Evolutionary conservation across 2,113 vertebrate genomes (phyloP).

Genomic region (Tretioscincus oriximinensis): DNA sequence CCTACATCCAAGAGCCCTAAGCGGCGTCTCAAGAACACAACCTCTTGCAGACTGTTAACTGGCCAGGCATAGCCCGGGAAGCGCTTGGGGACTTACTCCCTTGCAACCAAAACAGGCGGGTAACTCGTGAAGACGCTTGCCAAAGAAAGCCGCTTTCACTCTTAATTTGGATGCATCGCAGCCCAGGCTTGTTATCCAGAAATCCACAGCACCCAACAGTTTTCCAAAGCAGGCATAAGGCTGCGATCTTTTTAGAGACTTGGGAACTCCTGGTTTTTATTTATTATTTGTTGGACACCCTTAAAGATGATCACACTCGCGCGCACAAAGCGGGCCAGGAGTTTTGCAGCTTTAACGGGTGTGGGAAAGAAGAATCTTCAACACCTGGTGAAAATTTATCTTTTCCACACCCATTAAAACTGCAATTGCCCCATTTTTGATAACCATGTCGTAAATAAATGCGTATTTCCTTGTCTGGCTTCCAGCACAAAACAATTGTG

Average conservation of each 20-base stretch:
- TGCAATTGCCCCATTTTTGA: too few relatives aligned
- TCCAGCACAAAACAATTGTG: neutral
- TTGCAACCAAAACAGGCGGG: neutral
- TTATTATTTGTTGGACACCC: neutral
- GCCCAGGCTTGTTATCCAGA: neutral
- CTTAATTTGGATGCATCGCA: neutral
- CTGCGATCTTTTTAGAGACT: neutral
- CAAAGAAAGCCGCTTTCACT: neutral
- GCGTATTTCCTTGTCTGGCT: neutral
- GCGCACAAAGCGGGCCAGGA: too few relatives aligned
- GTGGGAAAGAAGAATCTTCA: too few relatives aligned
- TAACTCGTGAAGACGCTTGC: neutral
- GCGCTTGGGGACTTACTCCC: neutral
- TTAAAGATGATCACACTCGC: too few relatives aligned
- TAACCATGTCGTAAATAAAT: neutral
- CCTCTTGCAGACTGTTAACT: constrained; percentile 45
- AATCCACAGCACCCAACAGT: neutral
- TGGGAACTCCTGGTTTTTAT: neutral
- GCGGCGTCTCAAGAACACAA: constrained; percentile 51
- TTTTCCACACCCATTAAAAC: too few relatives aligned
- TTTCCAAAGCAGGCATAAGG: neutral
- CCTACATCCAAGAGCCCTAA: constrained; percentile 57
- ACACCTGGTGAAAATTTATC: too few relatives aligned
- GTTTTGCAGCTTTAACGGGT: too few relatives aligned
- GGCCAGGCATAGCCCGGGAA: neutral